These are phyloP conservation scores for Phrynocephalus versicolor DNA, from an alignment of 2,113 vertebrate species.

Conservation along the genomic window DNA sequence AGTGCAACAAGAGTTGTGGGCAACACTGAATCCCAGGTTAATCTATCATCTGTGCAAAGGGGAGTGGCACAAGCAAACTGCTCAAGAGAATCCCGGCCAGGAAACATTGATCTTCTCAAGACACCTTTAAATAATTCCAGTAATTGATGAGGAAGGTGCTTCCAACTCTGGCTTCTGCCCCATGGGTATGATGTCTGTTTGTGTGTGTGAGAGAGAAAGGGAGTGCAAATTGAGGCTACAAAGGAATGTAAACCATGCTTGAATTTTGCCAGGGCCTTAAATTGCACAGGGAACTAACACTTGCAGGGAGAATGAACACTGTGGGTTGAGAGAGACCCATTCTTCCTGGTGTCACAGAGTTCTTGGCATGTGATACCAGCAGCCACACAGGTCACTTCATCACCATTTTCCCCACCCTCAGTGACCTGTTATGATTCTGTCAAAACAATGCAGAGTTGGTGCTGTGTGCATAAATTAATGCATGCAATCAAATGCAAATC, in stretches of 20 bases:
- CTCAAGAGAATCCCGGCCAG: conserved; percentile 7
- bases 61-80: neutral
- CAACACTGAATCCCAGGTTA: neutral
- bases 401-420: no score
- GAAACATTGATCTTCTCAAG: conserved; percentile 25
- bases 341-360: neutral
- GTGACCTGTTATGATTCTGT: no score
- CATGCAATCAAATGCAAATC: no score
- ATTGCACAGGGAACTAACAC: conserved; percentile 54
- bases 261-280: conserved; percentile 10
- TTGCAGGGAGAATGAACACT: conserved; percentile 8
- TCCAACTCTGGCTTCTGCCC: neutral
- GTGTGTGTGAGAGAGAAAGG: neutral
- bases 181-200: conserved; percentile 9
- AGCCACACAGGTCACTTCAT: no score
- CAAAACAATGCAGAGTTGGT: no score
- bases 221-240: neutral
- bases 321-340: conserved; percentile 13
- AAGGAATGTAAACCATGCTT: conserved; percentile 33
- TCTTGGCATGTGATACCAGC: conserved; percentile 24
- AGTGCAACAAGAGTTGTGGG: neutral
- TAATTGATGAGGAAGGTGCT: conserved; percentile 14
- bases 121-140: conserved; percentile 21
- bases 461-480: no score
- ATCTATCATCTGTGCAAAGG: neutral